Base-by-base conservation (phyloP, 2,113 vertebrate genomes). In the Tenebrosternarchus preto region DNA sequence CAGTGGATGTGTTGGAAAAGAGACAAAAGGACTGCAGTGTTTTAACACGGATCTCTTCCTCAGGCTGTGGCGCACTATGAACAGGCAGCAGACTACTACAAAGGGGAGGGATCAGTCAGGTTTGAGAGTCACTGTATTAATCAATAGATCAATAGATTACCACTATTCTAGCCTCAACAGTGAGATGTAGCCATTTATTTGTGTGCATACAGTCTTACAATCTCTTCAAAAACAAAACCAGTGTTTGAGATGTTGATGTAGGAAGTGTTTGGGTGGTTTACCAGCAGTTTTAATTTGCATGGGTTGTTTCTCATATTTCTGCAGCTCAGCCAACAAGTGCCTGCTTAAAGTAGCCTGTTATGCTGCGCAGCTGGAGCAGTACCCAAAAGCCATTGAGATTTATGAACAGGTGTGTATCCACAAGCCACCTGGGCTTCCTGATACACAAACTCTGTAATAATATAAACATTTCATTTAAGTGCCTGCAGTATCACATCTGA, bases 101-200 rank as follows among this genome's bases (percentile, higher is more conserved):
- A 96, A 90, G 95, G 96, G 22, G 96, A 98, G 88, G 96, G 97
- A 76, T 97, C 95, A 57, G 96, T 94, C 86, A 98, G 96, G 96
- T 93, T 86, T 9, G 20, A 5, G 8, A 36, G 53, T 57, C 17
- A 16, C 29, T 46, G 70, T 22, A 3, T 17, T 31, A n/a, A n/a
- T 55, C 4, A 19, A 24, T n/a, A 17, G 39, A 16, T 57, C 74
- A 4, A 20, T 53, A 17, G 71, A 76, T 53, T 20, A 50, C 22
- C 17, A 0, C 0, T 15, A 7, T 71, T 2, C 61, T 56, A 16
- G 4, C 39, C 6, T 5, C 43, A 50, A 15, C 12, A 50, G 9
- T 36, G 33, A 50, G 43, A 50, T 11, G 8, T 66, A 33, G 19
- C 20, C 12, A 66, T 33, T 66, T 20, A 19, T 31, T 19, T 1